Conservation (phyloP, 2,888 invertebrate genomes). For the Apodemia duryi region DNA sequence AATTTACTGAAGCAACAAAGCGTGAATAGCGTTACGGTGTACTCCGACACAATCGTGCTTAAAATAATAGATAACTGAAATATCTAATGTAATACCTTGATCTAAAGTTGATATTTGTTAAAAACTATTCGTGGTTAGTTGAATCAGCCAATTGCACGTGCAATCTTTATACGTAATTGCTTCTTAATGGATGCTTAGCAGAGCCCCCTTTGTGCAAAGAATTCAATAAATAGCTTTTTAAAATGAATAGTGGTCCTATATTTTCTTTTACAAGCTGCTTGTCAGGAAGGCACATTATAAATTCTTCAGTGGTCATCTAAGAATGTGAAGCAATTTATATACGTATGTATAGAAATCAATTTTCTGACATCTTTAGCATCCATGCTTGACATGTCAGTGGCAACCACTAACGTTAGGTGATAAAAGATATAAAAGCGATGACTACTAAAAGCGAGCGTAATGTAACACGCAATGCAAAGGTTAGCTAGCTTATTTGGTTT, state of each 20-base stretch:
- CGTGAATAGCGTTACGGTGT: conserved; percentile 34
- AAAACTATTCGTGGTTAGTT: conserved; percentile 1
- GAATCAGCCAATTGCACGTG: conserved; percentile 15
- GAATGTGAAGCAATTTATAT: no score
- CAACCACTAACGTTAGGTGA: no score
- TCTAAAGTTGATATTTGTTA: neutral
- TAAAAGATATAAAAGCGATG: no score
- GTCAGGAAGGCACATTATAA: no score
- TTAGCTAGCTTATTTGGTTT: no score
- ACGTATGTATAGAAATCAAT: no score
- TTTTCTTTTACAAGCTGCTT: no score
- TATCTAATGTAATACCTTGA: neutral
- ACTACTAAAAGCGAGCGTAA: no score
- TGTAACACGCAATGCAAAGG: no score
- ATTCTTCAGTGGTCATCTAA: no score
- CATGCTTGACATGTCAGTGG: no score
- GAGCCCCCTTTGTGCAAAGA: conserved; percentile 6
- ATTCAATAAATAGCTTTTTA: conserved; percentile 1
- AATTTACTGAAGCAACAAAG: conserved; percentile 29
- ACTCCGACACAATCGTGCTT: conserved; percentile 14
- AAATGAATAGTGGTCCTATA: neutral
- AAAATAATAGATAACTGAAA: neutral
- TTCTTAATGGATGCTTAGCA: conserved; percentile 23
- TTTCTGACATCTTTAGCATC: no score
- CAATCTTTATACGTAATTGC: conserved; percentile 28